Conservation (phyloP, 2,888 invertebrate species). For the Tineola bisselliella region DNA sequence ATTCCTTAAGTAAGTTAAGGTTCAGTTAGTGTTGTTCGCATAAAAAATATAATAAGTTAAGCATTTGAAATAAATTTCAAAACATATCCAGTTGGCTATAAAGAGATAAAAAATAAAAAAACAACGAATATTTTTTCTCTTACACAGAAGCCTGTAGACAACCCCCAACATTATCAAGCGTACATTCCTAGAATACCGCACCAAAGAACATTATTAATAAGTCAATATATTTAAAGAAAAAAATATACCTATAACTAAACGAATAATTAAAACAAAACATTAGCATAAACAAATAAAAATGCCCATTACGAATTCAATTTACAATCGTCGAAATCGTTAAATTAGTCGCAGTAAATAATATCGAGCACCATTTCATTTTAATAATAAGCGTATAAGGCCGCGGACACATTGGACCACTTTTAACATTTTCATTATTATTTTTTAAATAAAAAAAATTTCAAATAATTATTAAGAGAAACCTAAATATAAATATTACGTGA, state of each 20-base stretch:
- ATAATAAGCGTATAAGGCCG: conserved; percentile 28
- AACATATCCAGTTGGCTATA: not conserved
- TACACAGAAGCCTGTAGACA: conserved; percentile 4
- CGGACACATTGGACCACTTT: conserved; percentile 8
- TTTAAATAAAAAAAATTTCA: too few species aligned
- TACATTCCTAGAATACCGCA: not conserved
- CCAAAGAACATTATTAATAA: not conserved
- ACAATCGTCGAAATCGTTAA: conserved; percentile 60
- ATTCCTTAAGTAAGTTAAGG: too few species aligned
- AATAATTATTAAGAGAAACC: too few species aligned
- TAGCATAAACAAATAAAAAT: conserved; percentile 69
- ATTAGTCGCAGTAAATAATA: conserved; percentile 67
- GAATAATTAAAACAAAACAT: conserved; percentile 58
- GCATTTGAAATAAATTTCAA: too few species aligned
- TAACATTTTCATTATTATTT: conserved; percentile 12
- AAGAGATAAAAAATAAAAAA: not conserved
- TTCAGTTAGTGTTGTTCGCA: too few species aligned
- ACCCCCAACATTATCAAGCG: not conserved
- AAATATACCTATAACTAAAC: not conserved
- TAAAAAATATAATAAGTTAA: too few species aligned
- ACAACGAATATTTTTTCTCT: not conserved
- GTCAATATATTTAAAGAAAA: not conserved
- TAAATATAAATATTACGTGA: too few species aligned
- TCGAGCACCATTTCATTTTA: conserved; percentile 28
- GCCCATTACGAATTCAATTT: conserved; percentile 66